A percentile compares a stretch with the other conserved stretches of the same genome.
These are phyloP conservation scores for Ptychodera flava DNA, from an alignment of 35 echinoderm and acorn worm species.

Conservation along the genomic window DNA sequence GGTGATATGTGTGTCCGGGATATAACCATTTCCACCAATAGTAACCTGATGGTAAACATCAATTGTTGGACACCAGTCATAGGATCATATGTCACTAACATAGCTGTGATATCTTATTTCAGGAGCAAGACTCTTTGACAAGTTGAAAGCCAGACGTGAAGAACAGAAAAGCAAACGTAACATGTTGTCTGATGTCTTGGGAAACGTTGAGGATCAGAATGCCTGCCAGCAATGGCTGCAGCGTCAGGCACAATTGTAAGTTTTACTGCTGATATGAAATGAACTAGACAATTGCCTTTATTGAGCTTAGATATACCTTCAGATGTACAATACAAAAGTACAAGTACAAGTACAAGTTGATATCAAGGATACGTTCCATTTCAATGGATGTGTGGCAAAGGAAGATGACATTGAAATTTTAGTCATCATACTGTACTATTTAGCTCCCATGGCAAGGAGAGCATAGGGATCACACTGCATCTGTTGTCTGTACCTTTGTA, in stretches of 20 bases:
- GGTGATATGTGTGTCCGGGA: no score
- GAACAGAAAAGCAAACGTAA: constrained; percentile 43
- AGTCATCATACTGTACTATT: no score
- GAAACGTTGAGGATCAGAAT: constrained; percentile 37
- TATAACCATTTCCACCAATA: no score
- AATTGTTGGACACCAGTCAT: no score
- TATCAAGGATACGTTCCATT: not conserved
- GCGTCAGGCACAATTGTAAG: constrained; percentile 86
- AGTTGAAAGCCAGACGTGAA: constrained; percentile 58
- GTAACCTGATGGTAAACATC: no score
- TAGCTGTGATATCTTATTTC: no score
- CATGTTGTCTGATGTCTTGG: constrained; percentile 53
- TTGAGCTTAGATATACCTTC: not conserved
- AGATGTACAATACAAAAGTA: not conserved
- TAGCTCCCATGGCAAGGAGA: no score
- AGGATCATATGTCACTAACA: no score
- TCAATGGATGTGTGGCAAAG: not conserved
- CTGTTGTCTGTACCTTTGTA: no score
- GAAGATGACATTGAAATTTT: no score
- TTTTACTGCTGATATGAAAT: not conserved
- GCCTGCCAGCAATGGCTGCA: constrained; percentile 83
- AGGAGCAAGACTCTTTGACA: constrained; percentile 88
- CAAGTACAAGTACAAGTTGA: not conserved
- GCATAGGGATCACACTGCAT: no score
- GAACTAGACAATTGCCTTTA: not conserved